A percentile compares a stretch with the other conserved stretches of the same genome.
These are phyloP conservation scores for Tupiocoris notatus DNA, from an alignment of 2,888 invertebrate species.

Conservation along the genomic window DNA sequence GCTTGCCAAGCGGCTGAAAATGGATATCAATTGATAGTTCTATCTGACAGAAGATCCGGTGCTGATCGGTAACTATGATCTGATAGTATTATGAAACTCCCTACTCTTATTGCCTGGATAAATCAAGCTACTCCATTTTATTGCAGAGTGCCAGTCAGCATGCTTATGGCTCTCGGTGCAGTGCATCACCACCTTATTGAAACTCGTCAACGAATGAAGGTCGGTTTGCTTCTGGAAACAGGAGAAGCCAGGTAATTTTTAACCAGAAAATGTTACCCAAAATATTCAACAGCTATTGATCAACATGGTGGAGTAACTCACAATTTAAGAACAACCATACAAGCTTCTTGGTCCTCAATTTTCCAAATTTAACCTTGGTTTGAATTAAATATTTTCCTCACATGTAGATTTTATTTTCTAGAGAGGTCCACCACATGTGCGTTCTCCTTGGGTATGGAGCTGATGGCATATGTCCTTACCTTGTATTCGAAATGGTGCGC, in stretches of 20 bases:
- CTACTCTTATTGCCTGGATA: neutral
- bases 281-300: no score
- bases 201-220: conserved; percentile 92
- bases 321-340: no score
- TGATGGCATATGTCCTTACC: conserved; percentile 95
- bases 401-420: no score
- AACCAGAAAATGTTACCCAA: no score
- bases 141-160: conserved; percentile 70
- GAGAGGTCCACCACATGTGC: conserved; percentile 90
- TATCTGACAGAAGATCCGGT: conserved; percentile 71
- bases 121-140: neutral
- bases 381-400: no score
- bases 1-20: conserved; percentile 75
- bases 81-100: neutral
- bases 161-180: conserved; percentile 83
- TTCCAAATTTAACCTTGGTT: no score
- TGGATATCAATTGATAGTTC: conserved; percentile 80
- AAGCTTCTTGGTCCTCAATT: no score
- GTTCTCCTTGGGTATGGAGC: conserved; percentile 94
- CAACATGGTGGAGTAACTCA: no score
- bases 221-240: conserved; percentile 90
- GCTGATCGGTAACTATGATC: conserved; percentile 55
- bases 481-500: conserved; percentile 90
- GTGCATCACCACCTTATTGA: conserved; percentile 95
- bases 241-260: conserved; percentile 88